Base-by-base conservation (phyloP, 2,797 vertebrate genomes). In the Arnoldichthys spilopterus region DNA sequence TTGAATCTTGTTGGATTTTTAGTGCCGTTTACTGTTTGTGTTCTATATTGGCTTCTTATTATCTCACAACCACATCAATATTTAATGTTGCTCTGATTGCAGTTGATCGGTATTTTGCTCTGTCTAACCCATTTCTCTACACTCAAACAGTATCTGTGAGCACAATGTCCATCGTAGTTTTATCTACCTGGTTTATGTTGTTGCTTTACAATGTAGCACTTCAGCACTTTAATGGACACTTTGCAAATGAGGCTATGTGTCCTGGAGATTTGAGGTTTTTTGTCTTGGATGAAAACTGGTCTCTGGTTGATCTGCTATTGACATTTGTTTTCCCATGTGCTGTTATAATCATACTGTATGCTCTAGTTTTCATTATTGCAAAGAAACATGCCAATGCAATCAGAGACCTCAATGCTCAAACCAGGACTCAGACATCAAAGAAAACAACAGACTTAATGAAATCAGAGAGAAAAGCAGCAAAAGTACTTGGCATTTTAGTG, bases 391-490 rank as follows among this genome's bases (percentile, higher is more conserved):
- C 73, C 79, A 49, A 16, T 53, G 78, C 78, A 28, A 80, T 80
- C 37, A 69, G 72, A 53, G 37, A 69, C 2, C 12, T 64, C 40
- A 81, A 76, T 18, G 16, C 0, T 56, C 72, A 69, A 1, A 47
- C 26, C 3, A 51, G n/a, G n/a, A n/a, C n/a, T n/a, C n/a, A 18
- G 9, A 18, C 45, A 18, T 61, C 26, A 4, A 45, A 40, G 28
- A 62, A 16, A 2, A 16, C 4, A 4, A 61, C 53, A n/a, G 43
- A 61, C 8, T 51, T 53, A 3, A 73, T 76, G 56, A 78, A 66
- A 30, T 85, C 82, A 6, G 82, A 83, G 67, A n/a, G 77, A 12
- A 85, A 83, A 80, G 82, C 84, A n/a, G 82, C 82, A 6, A 63
- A 79, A 66, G 54, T 26, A 6, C 59, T 85, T 0, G 79, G 77